Evolutionary conservation across 2,888 invertebrate species (phyloP).

Genomic region (Pherbina coryleti): DNA sequence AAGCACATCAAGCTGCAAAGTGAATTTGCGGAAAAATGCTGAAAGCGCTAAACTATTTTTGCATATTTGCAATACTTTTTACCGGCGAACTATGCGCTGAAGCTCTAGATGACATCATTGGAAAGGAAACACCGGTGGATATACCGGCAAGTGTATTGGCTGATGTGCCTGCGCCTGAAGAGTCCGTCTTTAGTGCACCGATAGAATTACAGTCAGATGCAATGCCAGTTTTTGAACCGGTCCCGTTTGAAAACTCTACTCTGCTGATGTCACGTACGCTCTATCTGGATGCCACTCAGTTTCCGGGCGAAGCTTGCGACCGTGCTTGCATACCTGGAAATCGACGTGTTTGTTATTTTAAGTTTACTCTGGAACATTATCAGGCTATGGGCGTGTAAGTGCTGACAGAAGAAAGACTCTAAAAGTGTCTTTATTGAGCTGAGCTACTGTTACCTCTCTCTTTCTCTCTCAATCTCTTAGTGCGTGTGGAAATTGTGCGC

Average conservation of each 20-base stretch:
- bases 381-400: conserved; percentile 68
- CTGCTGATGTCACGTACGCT: background rate
- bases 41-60: background rate
- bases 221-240: background rate
- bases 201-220: background rate
- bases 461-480: conserved; percentile 53
- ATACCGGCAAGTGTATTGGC: background rate
- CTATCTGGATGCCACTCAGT: conserved; percentile 46
- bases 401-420: background rate
- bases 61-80: background rate
- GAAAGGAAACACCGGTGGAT: background rate
- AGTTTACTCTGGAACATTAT: conserved; percentile 69
- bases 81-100: background rate
- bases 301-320: conserved; percentile 60
- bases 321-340: conserved; percentile 52
- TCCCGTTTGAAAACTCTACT: conserved; percentile 8
- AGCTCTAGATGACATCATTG: background rate
- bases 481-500: conserved; percentile 70
- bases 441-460: background rate
- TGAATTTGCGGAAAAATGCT: background rate
- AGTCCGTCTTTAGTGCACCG: background rate
- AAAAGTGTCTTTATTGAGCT: background rate
- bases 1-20: background rate
- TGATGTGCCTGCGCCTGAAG: background rate
- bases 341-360: conserved; percentile 66